phyloP scores from a whole-genome alignment of 2,113 vertebrate species.

The Engraulis encrasicolus region DNA sequence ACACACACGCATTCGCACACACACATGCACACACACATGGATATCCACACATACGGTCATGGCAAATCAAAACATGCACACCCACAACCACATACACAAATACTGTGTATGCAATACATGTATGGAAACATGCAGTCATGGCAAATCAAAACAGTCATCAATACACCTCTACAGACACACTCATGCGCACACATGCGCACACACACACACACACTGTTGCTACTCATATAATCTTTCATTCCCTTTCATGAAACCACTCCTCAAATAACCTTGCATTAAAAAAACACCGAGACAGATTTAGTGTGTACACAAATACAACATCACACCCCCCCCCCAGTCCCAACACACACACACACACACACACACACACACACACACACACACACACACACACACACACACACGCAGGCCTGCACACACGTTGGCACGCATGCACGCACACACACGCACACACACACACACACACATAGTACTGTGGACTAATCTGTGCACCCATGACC shows the following conservation, averaged over 20 bases:
- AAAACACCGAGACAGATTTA: not conserved
- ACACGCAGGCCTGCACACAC: conserved; percentile 25
- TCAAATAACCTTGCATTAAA: not conserved
- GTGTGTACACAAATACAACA: not conserved
- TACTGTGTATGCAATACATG: too few relatives aligned
- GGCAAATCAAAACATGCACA: too few relatives aligned
- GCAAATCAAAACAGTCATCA: too few relatives aligned
- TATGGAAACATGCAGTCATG: not conserved
- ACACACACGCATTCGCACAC: not conserved
- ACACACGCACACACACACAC: conserved; percentile 8
- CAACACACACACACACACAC: conserved; percentile 29
- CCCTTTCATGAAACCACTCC: not conserved
- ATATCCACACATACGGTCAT: not conserved
- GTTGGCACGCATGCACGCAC: too few relatives aligned
- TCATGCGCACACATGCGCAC: not conserved
- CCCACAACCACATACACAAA: too few relatives aligned
- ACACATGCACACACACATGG: not conserved
- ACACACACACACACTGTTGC: not conserved
- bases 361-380: conserved; percentile 5
- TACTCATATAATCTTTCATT: not conserved
- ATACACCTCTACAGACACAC: not conserved
- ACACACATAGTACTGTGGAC: not conserved
- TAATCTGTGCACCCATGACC: conserved; percentile 20
- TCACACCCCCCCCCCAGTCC: too few relatives aligned
- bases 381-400: conserved; percentile 13